phyloP scores from a whole-genome alignment of 2,113 vertebrate genomes.

The Lota lota region DNA sequence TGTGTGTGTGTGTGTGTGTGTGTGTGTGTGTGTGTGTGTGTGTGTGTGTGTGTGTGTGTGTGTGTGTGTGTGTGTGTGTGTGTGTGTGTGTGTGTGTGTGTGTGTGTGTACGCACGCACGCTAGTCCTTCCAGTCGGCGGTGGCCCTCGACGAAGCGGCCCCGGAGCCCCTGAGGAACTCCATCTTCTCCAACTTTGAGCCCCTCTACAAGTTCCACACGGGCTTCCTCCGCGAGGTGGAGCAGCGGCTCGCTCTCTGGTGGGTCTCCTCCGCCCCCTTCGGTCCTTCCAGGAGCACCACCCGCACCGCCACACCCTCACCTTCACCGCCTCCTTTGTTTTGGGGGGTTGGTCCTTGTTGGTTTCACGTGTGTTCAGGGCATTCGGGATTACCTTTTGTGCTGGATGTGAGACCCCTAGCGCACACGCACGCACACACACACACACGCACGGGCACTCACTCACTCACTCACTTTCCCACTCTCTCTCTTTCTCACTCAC shows the following conservation, averaged over 20 bases:
- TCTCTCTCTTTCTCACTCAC: too few relatives aligned
- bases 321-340: too few relatives aligned
- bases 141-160: constrained; percentile 84
- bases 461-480: too few relatives aligned
- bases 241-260: constrained; percentile 92
- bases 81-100: too few relatives aligned
- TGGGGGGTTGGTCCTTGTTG: too few relatives aligned
- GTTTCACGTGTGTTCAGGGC: background rate
- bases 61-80: too few relatives aligned
- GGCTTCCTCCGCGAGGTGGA: constrained; percentile 96
- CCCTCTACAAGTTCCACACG: constrained; percentile 93
- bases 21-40: constrained; percentile 16
- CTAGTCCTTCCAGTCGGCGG: constrained; percentile 86
- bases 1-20: constrained; percentile 9
- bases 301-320: background rate
- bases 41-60: too few relatives aligned
- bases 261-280: constrained; percentile 58
- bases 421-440: too few relatives aligned
- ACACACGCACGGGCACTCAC: too few relatives aligned
- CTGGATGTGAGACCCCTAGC: too few relatives aligned
- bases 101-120: background rate
- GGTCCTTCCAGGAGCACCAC: background rate
- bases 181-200: constrained; percentile 89
- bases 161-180: constrained; percentile 83
- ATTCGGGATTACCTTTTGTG: too few relatives aligned